Percentiles rank a stretch among this genome's conserved stretches.
Evolutionary conservation across 2,113 vertebrate genomes (phyloP).

Genomic region (Chloropsis cyanopogon): DNA sequence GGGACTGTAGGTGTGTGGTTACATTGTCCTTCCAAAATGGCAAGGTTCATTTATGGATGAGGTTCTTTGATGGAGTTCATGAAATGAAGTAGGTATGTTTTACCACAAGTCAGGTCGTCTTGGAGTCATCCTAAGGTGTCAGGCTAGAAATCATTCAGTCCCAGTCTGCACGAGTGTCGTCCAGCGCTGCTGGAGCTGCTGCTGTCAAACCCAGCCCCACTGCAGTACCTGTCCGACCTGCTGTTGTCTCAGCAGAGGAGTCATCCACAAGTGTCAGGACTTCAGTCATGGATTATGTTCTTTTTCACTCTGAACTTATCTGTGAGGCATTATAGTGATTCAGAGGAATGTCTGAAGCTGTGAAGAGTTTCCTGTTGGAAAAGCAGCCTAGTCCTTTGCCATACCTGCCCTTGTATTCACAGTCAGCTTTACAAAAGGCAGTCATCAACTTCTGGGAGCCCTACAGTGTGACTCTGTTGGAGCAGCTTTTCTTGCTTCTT

Average conservation of each 20-base stretch:
- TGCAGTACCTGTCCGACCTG: not conserved
- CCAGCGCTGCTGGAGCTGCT: not conserved
- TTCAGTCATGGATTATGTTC: not conserved
- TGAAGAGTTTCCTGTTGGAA: not conserved
- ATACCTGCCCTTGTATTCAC: not conserved
- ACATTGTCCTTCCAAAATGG: not conserved
- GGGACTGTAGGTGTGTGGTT: not conserved
- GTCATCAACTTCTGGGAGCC: not conserved
- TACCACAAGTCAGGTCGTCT: not conserved
- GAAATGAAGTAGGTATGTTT: not conserved
- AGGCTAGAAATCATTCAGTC: not conserved
- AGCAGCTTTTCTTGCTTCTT: not conserved
- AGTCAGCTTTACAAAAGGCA: not conserved
- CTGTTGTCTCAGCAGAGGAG: not conserved
- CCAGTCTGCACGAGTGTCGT: fast-evolving
- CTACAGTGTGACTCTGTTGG: not conserved
- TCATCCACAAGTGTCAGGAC: not conserved
- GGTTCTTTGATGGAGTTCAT: not conserved
- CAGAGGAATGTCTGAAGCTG: not conserved
- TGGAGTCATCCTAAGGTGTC: not conserved
- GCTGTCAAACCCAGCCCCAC: not conserved
- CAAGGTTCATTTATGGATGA: not conserved
- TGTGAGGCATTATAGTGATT: not conserved
- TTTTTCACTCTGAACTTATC: not conserved
- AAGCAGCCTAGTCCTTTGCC: not conserved